A percentile compares a stretch with the other conserved stretches of the same genome.
Evolutionary conservation across 1,140 invertebrate genomes (phyloP).

Genomic region (Lamellibrachia luymesi): DNA sequence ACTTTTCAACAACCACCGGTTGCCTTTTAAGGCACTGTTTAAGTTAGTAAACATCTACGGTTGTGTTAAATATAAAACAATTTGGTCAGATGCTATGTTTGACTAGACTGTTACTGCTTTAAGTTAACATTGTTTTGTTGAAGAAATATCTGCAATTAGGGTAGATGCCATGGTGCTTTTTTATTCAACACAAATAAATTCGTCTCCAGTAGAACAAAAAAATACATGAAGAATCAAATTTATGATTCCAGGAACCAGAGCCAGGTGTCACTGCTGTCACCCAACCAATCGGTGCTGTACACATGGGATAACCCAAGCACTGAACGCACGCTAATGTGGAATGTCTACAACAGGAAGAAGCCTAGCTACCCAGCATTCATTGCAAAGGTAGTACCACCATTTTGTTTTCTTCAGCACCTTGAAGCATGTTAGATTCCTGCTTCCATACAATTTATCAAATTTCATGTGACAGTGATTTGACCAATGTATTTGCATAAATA

Average conservation of each 20-base stretch:
- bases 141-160: too few relatives aligned
- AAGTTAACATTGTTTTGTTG: background rate
- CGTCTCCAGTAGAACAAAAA: background rate
- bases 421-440: too few relatives aligned
- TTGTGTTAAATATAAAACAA: too few relatives aligned
- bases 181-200: too few relatives aligned
- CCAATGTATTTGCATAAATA: too few relatives aligned
- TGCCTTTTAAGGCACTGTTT: too few relatives aligned
- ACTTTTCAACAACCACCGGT: too few relatives aligned
- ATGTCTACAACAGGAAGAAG: conserved; percentile 77
- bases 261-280: conserved; percentile 72
- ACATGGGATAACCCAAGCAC: conserved; percentile 83
- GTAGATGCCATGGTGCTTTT: too few relatives aligned
- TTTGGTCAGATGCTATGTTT: too few relatives aligned
- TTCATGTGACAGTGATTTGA: too few relatives aligned
- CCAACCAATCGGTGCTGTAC: conserved; percentile 75
- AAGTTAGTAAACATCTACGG: too few relatives aligned
- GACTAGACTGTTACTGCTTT: background rate
- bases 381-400: conserved; percentile 60
- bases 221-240: background rate
- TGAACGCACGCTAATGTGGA: conserved; percentile 74
- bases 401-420: background rate
- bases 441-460: too few relatives aligned
- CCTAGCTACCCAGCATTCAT: conserved; percentile 72
- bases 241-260: conserved; percentile 47